Conservation (phyloP, 2,797 vertebrate genomes). For the Enteromius paludinosus region DNA sequence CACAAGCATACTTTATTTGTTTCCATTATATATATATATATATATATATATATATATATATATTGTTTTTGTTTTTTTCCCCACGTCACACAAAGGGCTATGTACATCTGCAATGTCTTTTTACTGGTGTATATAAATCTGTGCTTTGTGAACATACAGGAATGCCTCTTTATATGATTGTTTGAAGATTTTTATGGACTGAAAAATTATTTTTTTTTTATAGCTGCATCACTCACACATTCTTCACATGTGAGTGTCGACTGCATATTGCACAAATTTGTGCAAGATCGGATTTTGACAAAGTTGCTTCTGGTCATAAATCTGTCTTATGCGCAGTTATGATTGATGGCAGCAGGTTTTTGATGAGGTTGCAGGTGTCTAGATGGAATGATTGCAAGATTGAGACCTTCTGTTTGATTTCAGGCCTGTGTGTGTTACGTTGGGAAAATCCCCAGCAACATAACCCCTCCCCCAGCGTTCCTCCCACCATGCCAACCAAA, state of each 20-base stretch:
- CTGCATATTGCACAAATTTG: neutral
- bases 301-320: slow-evolving; percentile 49
- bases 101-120: neutral
- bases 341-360: slow-evolving; percentile 54
- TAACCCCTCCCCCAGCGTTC: slow-evolving; percentile 49
- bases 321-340: slow-evolving; percentile 45
- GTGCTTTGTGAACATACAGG: neutral
- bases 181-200: slow-evolving; percentile 33
- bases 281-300: slow-evolving; percentile 16
- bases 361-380: slow-evolving; percentile 61
- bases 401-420: slow-evolving; percentile 57
- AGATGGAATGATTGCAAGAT: slow-evolving; percentile 40
- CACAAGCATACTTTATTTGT: neutral
- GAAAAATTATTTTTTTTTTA: slow-evolving; percentile 5
- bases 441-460: slow-evolving; percentile 64
- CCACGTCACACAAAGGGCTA: neutral
- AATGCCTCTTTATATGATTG: neutral
- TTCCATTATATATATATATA: no score
- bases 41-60: no score
- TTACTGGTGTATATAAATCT: neutral
- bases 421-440: slow-evolving; percentile 42
- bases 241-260: neutral
- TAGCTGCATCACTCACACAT: neutral
- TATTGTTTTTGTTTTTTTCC: neutral
- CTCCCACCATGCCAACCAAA: slow-evolving; percentile 58